Evolutionary conservation across 2,888 invertebrate species (phyloP).

Genomic region (Platycheirus rosarum): DNA sequence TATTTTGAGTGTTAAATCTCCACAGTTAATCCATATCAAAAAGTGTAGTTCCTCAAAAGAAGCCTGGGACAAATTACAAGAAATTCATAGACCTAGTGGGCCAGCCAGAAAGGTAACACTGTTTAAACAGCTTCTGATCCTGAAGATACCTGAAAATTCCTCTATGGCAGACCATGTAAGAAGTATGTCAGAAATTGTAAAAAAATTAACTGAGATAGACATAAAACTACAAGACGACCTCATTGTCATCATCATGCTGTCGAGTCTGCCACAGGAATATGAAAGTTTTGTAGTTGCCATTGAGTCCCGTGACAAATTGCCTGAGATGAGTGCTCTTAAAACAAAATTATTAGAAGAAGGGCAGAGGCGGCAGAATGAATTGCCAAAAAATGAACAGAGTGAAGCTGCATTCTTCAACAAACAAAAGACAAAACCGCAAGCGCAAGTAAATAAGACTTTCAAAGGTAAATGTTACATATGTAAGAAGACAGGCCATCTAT

Average conservation of each 20-base stretch:
- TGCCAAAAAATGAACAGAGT: conserved; percentile 6
- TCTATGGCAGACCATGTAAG: conserved; percentile 1
- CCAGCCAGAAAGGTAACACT: not conserved
- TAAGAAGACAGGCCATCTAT: conserved; percentile 33
- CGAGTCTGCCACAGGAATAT: conserved; percentile 33
- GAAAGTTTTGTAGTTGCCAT: conserved; percentile 36
- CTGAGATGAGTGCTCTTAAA: conserved; percentile 20
- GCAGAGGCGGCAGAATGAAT: conserved; percentile 29
- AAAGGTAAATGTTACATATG: conserved; percentile 34
- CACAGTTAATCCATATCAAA: not conserved
- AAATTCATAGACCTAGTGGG: too few relatives aligned
- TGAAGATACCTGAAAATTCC: not conserved
- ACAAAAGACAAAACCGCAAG: conserved; percentile 34
- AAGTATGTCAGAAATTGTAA: not conserved
- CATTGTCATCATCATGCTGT: conserved; percentile 17
- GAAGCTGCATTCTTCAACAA: conserved; percentile 39
- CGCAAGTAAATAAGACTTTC: conserved; percentile 11
- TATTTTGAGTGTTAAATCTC: conserved; percentile 8
- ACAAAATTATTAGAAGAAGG: conserved; percentile 21
- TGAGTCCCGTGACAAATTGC: conserved; percentile 28
- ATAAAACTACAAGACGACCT: conserved; percentile 14
- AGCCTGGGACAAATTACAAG: conserved; percentile 1
- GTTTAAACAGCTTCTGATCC: not conserved
- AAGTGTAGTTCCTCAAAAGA: not conserved
- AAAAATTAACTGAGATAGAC: conserved; percentile 9